Base-by-base conservation (phyloP, 2,888 invertebrate species). In the Himalopsyche kuldschensis region DNA sequence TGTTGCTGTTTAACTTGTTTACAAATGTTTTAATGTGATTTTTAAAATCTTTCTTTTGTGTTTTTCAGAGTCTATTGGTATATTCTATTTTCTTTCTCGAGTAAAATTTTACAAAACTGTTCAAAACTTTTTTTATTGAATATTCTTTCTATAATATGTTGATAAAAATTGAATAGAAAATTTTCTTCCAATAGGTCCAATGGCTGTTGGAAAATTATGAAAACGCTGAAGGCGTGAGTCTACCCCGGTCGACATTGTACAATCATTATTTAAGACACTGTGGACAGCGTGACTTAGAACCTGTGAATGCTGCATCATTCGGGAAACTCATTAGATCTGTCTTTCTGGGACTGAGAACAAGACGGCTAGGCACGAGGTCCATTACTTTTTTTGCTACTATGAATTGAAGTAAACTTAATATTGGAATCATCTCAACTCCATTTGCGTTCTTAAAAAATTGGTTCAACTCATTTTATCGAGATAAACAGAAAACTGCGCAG, bases 151-250 rank as follows among this genome's bases (percentile, higher is more conserved):
- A n/a, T n/a, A 8, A 35, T 35, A 35, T 35, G 8, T 35, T 35
- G 1, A 35, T 8, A 8, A 10, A 35, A 10, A 8, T 35, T 35
- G 8, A 35, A 35, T 8, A 35, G 20, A 47, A 24, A 48, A 17
- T 10, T 75, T 20, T 31, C 8, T 82, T 87, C 15, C 41, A 81
- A 78, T 87, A 95, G 96, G 95, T 97, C 79, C 96, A 97, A 90
- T 99, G 99, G 99, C 93, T 99, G 88, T 93, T 98, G 88, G 98
- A 98, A 90, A 98, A 99, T 92, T 99, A 99, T 90, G 99, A 99
- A 92, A 98, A 98, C 69, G 98, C 98, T 3, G 99, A 99, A 89
- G 94, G 94, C 80, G 97, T 98, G 27, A 97, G 97, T 80, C 91
- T 98, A 83, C 98, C 99, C 1, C 94, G 99, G 69, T 98, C 98